Percentiles rank a stretch among this genome's conserved stretches.
phyloP scores from a whole-genome alignment of 2,113 vertebrate species.

The Leptocoma aspasia region DNA sequence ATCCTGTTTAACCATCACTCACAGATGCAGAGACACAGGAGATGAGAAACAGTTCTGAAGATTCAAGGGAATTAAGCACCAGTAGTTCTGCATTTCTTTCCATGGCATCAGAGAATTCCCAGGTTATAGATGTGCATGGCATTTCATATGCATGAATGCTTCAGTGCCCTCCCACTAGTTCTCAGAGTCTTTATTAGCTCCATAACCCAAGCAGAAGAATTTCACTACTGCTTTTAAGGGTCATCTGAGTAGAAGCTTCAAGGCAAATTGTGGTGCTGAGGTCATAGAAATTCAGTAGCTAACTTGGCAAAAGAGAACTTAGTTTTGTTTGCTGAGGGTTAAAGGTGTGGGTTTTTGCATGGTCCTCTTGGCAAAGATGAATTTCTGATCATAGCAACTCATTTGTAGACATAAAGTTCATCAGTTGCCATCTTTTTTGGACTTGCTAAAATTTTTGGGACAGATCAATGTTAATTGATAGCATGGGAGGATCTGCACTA shows the following conservation, averaged over 20 bases:
- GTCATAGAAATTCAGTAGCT: background rate
- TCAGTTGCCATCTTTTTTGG: background rate
- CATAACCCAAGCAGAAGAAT: conserved; percentile 67
- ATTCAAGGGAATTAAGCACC: background rate
- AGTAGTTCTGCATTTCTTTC: background rate
- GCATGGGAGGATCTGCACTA: background rate
- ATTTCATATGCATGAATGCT: conserved; percentile 65
- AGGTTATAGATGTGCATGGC: conserved; percentile 7
- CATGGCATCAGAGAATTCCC: conserved; percentile 30
- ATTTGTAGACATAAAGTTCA: background rate
- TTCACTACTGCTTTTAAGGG: conserved; percentile 56
- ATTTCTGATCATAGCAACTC: background rate
- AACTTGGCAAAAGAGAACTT: conserved; percentile 9
- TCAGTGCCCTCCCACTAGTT: conserved; percentile 50
- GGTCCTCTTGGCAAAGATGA: background rate
- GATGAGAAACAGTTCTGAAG: background rate
- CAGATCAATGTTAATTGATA: background rate
- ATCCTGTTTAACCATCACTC: background rate
- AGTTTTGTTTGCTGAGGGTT: background rate
- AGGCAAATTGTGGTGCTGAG: conserved; percentile 25
- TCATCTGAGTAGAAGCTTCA: conserved; percentile 49
- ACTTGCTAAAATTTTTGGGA: background rate
- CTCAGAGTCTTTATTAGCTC: conserved; percentile 61
- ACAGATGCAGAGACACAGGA: background rate
- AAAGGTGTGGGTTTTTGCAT: background rate